Conservation (phyloP, 2,888 invertebrate genomes). For the Nysson spinosus region DNA sequence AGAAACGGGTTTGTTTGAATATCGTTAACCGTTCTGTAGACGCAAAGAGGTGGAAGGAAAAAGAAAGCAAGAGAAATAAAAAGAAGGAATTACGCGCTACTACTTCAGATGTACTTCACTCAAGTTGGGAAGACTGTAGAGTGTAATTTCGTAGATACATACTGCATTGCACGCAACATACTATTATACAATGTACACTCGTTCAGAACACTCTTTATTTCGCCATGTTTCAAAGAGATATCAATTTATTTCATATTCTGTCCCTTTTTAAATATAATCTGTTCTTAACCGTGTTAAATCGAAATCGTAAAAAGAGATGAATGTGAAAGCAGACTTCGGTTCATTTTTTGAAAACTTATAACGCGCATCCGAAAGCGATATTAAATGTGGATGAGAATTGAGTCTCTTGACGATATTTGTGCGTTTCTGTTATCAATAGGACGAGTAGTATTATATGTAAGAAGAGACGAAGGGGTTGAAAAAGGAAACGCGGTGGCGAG, state of each 20-base stretch:
- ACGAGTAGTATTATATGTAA: constrained; percentile 38
- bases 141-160: too few relatives aligned
- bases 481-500: constrained; percentile 22
- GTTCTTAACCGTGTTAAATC: too few relatives aligned
- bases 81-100: constrained; percentile 20
- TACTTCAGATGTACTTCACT: constrained; percentile 14
- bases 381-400: constrained; percentile 44
- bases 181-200: too few relatives aligned
- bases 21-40: constrained; percentile 70
- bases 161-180: too few relatives aligned
- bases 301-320: too few relatives aligned
- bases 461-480: constrained; percentile 2
- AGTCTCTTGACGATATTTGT: constrained; percentile 46
- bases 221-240: too few relatives aligned
- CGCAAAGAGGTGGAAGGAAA: constrained; percentile 20
- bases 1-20: constrained; percentile 66
- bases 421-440: constrained; percentile 46
- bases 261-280: too few relatives aligned
- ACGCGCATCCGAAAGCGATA: constrained; percentile 26
- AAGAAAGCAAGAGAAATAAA: constrained; percentile 19
- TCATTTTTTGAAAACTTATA: too few relatives aligned
- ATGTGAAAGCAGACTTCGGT: too few relatives aligned
- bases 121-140: too few relatives aligned
- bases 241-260: too few relatives aligned
- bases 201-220: too few relatives aligned